Evolutionary conservation across 1,140 invertebrate genomes (phyloP).

Genomic region (Drosophila pruinosa): DNA sequence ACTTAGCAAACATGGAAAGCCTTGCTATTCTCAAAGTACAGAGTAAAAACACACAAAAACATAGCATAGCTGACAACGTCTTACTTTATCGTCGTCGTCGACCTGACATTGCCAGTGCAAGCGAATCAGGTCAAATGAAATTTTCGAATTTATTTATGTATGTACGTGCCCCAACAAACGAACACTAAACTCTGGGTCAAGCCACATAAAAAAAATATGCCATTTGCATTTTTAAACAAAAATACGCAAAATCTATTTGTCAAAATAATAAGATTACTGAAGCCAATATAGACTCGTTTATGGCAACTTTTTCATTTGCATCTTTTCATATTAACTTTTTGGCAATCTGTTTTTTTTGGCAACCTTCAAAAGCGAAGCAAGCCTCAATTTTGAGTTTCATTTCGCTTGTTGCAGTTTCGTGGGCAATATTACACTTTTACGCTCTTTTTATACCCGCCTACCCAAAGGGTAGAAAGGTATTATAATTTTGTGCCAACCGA

Average conservation of each 20-base stretch:
- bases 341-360: constrained; percentile 23
- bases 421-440: constrained; percentile 53
- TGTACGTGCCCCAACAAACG: constrained; percentile 40
- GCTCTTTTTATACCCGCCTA: constrained; percentile 3
- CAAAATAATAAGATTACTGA: not conserved
- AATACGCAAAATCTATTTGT: too few relatives aligned
- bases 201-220: not conserved
- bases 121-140: constrained; percentile 52
- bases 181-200: not conserved
- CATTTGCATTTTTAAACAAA: not conserved
- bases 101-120: constrained; percentile 41
- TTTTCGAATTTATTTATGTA: constrained; percentile 64
- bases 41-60: too few relatives aligned
- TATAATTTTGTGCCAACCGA: too few relatives aligned
- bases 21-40: too few relatives aligned
- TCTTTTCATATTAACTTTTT: constrained; percentile 15
- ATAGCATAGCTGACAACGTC: constrained; percentile 14
- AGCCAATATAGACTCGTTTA: too few relatives aligned
- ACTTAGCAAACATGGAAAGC: too few relatives aligned
- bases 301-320: not conserved
- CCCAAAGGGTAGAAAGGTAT: too few relatives aligned
- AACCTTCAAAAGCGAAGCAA: constrained; percentile 57
- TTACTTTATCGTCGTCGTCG: not conserved
- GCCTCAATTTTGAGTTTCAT: constrained; percentile 38
- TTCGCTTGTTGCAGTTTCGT: constrained; percentile 28